Percentiles rank a stretch among this genome's conserved stretches.
Conservation (phyloP, 2,797 vertebrate species). For the Scleropages formosus region DNA sequence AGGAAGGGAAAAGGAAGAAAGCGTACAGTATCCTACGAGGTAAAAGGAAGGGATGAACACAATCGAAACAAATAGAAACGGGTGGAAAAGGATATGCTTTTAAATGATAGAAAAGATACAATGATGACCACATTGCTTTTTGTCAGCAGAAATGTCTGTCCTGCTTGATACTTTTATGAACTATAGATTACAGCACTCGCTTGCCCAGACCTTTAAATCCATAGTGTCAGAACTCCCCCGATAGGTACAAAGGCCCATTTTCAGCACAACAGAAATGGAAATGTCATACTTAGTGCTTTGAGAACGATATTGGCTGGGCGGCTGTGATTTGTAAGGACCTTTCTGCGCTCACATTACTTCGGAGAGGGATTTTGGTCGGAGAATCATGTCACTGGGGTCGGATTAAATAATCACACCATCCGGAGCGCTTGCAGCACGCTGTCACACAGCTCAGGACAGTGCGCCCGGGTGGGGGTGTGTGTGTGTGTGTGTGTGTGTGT, state of each 20-base stretch:
- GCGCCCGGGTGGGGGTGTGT: no score
- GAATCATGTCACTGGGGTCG: neutral
- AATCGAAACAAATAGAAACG: constrained; percentile 52
- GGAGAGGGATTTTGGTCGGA: no score
- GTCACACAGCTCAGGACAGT: constrained; percentile 1
- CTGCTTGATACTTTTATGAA: constrained; percentile 57
- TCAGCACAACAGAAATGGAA: neutral
- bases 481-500: no score
- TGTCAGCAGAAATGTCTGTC: constrained; percentile 60
- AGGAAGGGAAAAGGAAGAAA: constrained; percentile 51
- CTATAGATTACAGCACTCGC: constrained; percentile 61
- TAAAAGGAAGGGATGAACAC: constrained; percentile 47
- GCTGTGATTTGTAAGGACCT: neutral
- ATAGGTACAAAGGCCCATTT: constrained; percentile 5
- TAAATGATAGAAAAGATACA: constrained; percentile 48
- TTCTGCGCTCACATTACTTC: neutral
- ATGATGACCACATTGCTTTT: constrained; percentile 44
- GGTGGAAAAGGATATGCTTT: constrained; percentile 53
- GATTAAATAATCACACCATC: neutral
- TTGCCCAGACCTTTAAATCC: constrained; percentile 46
- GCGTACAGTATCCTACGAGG: constrained; percentile 39
- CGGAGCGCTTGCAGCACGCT: neutral
- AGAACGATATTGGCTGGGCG: constrained; percentile 1
- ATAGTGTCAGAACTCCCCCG: constrained; percentile 41
- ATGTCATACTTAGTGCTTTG: neutral